phyloP scores from a whole-genome alignment of 64 coral and sea anemone genomes.

The Montipora capricornis region DNA sequence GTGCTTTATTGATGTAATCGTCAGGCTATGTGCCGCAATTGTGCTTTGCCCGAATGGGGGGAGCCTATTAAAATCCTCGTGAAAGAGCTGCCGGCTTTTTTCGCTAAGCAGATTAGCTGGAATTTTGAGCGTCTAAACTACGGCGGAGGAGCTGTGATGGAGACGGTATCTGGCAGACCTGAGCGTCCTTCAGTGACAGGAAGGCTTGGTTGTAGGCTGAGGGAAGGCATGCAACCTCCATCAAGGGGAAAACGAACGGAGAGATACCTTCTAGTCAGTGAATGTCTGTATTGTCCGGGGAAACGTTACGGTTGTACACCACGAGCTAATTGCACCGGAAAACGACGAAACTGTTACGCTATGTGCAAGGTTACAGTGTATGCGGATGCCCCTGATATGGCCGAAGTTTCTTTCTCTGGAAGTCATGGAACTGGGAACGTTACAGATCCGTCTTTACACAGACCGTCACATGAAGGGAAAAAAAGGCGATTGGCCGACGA shows the following conservation, averaged over 20 bases:
- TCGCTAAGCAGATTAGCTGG: conserved; percentile 97
- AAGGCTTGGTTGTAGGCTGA: conserved; percentile 84
- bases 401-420: conserved; percentile 92
- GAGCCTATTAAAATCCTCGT: conserved; percentile 88
- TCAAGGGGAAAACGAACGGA: conserved; percentile 64
- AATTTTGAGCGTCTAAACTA: conserved; percentile 99
- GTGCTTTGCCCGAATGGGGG: conserved; percentile 95
- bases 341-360: conserved; percentile 90
- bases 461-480: conserved; percentile 40
- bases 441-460: conserved; percentile 86
- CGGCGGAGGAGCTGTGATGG: conserved; percentile 90
- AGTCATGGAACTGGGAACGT: conserved; percentile 91
- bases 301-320: conserved; percentile 96
- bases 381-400: conserved; percentile 78
- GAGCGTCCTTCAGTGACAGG: conserved; percentile 95
- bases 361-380: conserved; percentile 95
- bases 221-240: conserved; percentile 81
- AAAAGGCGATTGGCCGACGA: conserved; percentile 7
- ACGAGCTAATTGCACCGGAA: conserved; percentile 91
- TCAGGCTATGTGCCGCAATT: conserved; percentile 89
- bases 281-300: conserved; percentile 94
- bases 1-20: not conserved
- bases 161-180: conserved; percentile 79
- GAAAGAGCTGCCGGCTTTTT: conserved; percentile 80
- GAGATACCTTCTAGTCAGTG: conserved; percentile 97